These are phyloP conservation scores for Apostichopus leukothele DNA, from an alignment of 53 echinoderm and acorn worm genomes.

Conservation along the genomic window DNA sequence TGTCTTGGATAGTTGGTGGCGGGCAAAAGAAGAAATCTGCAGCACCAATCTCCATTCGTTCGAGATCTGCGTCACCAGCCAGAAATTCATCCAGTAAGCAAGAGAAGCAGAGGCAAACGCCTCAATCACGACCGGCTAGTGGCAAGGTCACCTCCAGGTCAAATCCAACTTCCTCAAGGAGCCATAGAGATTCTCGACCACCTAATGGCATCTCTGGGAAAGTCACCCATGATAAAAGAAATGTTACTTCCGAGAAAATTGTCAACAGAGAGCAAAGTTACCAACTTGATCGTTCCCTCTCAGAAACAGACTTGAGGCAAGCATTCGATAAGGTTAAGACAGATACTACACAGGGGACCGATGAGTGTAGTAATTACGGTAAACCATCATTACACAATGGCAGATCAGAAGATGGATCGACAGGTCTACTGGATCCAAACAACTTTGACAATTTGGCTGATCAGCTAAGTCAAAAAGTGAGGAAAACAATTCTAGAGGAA, in stretches of 20 bases:
- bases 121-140: conserved; percentile 20
- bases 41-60: conserved; percentile 36
- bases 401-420: conserved; percentile 50
- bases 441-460: conserved; percentile 74
- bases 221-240: background rate
- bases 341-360: background rate
- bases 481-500: conserved; percentile 56
- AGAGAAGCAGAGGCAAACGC: background rate
- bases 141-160: conserved; percentile 37
- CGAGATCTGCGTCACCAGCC: conserved; percentile 70
- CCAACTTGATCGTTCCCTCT: background rate
- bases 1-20: conserved; percentile 63
- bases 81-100: background rate
- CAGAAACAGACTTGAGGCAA: background rate
- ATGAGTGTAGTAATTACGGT: background rate
- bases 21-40: conserved; percentile 53
- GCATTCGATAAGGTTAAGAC: background rate
- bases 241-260: too few species aligned
- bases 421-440: conserved; percentile 54
- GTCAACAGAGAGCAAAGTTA: background rate
- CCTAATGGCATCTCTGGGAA: background rate
- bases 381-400: background rate
- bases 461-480: conserved; percentile 71
- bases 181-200: conserved; percentile 28
- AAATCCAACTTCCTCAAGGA: conserved; percentile 38